phyloP scores from a whole-genome alignment of 2,888 invertebrate genomes.

The Macropis europaea region DNA sequence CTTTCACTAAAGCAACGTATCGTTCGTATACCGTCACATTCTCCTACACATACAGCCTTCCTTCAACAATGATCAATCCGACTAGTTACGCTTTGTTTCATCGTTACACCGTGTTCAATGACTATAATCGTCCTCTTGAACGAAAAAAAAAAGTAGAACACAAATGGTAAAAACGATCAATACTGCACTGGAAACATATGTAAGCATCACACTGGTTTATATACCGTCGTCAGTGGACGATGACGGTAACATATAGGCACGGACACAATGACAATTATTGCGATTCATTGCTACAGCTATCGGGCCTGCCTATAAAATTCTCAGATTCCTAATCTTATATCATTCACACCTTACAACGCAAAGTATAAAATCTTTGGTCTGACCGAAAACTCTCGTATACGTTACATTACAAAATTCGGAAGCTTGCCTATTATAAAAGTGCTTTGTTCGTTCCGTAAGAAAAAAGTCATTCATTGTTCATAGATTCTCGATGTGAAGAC shows the following conservation, averaged over 20 bases:
- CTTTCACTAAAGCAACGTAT: constrained; percentile 57
- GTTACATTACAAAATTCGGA: constrained; percentile 42
- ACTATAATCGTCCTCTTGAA: constrained; percentile 18
- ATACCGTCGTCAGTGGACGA: constrained; percentile 17
- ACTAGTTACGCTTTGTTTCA: constrained; percentile 48
- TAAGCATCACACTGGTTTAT: constrained; percentile 34
- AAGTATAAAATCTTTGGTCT: constrained; percentile 59
- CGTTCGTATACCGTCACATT: constrained; percentile 53
- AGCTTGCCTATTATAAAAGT: constrained; percentile 47
- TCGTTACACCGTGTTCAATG: constrained; percentile 23
- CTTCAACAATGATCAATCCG: constrained; percentile 41
- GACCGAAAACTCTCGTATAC: constrained; percentile 27
- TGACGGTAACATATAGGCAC: constrained; percentile 31
- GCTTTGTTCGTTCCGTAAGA: constrained; percentile 19
- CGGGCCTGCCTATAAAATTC: constrained; percentile 32
- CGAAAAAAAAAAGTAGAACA: constrained; percentile 15
- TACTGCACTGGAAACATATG: constrained; percentile 31
- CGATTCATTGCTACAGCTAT: constrained; percentile 35
- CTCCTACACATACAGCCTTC: constrained; percentile 38
- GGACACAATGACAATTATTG: constrained; percentile 42
- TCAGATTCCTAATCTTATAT: constrained; percentile 24
- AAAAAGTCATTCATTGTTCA: constrained; percentile 15
- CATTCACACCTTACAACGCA: constrained; percentile 38
- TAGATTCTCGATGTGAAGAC: constrained; percentile 45
- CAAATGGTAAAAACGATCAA: constrained; percentile 30